Evolutionary conservation across 2,113 vertebrate species (phyloP), one percentile per base, ranked within the genome.

Genomic region (Siniperca knerii): DNA sequence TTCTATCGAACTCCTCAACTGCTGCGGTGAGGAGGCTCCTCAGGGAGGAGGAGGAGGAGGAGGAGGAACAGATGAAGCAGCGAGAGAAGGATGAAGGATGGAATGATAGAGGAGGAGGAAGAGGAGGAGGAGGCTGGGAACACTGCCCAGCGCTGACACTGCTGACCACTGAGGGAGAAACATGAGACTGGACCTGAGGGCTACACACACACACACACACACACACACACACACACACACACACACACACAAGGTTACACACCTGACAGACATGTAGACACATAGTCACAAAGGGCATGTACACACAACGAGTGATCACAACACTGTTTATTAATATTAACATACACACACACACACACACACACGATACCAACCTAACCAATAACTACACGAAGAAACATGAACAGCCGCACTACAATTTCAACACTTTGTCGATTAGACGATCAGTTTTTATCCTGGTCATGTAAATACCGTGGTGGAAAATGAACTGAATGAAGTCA

Each of bases 1-100:
- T 96, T 95, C 69, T 94, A 96, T 96, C 84, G 95, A 96, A 91
- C 79, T 90, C 77, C 69, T 92, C 89, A 87, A 91, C 79, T 88
- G 90, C 90, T 92, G 84, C 55, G 89, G 84, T 85, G 82, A 86
- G 77, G 81, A 82, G 18, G 29, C 50, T 82, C 88, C 81, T 71
- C 3, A 4, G 37, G 40, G 92, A 78, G 18, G 66, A 81, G n/a
- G 70, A 37, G 61, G 42, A 46, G 37, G 62, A 50, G 11, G 71
- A 23, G 52, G 77, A 85, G 42, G 54, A 52, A 29, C 33, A 37
- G 18, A 48, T 42, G 64, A 70, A 65, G 57, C 46, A 69, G 21
- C 1, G 40, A 60, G 40, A 55, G 15, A 9, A 2, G 18, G 40
- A 70, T 35, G 52, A 33, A 70, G 50, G 64, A 75, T 50, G 54